Conservation (phyloP, 2,797 vertebrate species). For the Acomys russatus region DNA sequence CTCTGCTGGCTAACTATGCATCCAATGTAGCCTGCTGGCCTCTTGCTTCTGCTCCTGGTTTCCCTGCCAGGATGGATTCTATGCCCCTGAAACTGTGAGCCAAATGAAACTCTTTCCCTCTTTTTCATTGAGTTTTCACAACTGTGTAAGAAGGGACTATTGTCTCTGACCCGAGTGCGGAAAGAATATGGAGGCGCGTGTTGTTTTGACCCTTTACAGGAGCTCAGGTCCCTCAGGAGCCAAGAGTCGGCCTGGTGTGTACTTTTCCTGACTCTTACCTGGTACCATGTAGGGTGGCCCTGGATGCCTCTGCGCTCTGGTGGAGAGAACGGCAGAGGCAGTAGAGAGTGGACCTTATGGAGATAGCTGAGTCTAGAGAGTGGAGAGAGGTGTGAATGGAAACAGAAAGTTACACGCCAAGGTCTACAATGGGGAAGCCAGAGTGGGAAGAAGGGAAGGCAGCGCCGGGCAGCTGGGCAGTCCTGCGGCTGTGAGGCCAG, state of each 20-base stretch:
- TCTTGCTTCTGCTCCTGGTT: not conserved
- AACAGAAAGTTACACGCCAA: not conserved
- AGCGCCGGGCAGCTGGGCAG: not conserved
- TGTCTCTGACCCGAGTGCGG: slow-evolving; percentile 45
- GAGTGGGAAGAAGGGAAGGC: not conserved
- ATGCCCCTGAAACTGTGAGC: not conserved
- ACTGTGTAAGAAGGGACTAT: not conserved
- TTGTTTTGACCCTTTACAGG: not conserved
- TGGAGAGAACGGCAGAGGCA: not conserved
- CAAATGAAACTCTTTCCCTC: not conserved
- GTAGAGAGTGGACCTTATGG: not conserved
- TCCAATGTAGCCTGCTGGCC: not conserved
- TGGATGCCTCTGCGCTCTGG: not conserved
- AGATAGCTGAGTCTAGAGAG: not conserved
- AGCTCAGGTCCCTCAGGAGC: not conserved
- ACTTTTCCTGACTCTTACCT: not conserved
- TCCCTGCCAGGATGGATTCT: not conserved
- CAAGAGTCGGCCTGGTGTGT: not conserved
- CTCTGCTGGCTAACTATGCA: not conserved
- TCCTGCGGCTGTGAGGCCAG: not conserved
- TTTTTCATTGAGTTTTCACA: not conserved
- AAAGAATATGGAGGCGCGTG: not conserved
- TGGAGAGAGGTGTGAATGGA: not conserved
- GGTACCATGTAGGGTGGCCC: not conserved
- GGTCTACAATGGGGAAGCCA: not conserved